Evolutionary conservation across 2,888 invertebrate genomes (phyloP).

Genomic region (Caenorhabditis sp.): DNA sequence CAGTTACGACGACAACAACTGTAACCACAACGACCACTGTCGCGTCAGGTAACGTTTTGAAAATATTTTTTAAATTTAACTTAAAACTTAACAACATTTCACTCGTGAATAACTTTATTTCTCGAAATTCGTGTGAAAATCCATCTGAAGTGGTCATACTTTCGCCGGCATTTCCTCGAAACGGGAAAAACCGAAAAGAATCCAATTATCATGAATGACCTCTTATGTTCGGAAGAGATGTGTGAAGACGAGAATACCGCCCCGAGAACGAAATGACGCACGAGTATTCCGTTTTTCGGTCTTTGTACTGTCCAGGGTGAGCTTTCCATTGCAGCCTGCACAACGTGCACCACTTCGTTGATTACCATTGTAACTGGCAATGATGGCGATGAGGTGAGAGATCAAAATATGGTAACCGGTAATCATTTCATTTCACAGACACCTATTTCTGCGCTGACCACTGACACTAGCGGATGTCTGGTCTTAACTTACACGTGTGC

Average conservation of each 20-base stretch:
- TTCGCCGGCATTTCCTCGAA: not conserved
- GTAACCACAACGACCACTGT: constrained; percentile 7
- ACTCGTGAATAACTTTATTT: too few relatives aligned
- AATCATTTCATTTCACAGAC: not conserved
- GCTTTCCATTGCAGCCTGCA: constrained; percentile 21
- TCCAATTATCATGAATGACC: constrained; percentile 8
- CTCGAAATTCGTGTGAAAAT: not conserved
- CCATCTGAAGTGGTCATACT: not conserved
- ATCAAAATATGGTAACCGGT: not conserved
- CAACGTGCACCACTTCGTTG: constrained; percentile 1
- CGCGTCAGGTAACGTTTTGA: constrained; percentile 5
- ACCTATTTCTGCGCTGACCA: not conserved
- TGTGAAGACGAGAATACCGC: not conserved
- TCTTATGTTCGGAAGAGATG: constrained; percentile 1
- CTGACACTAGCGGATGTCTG: constrained; percentile 19
- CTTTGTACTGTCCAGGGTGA: not conserved
- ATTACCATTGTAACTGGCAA: constrained; percentile 19
- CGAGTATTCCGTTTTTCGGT: not conserved
- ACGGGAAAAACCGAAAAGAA: too few relatives aligned
- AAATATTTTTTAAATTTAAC: not conserved
- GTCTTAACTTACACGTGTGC: constrained; percentile 28
- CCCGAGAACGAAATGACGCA: constrained; percentile 14
- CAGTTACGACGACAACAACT: not conserved
- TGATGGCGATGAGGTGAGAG: constrained; percentile 11
- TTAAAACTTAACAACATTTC: not conserved